Evolutionary conservation across 2,888 invertebrate species (phyloP), one percentile per base, ranked within the genome.

Genomic region (Calliopum simillimum): DNA sequence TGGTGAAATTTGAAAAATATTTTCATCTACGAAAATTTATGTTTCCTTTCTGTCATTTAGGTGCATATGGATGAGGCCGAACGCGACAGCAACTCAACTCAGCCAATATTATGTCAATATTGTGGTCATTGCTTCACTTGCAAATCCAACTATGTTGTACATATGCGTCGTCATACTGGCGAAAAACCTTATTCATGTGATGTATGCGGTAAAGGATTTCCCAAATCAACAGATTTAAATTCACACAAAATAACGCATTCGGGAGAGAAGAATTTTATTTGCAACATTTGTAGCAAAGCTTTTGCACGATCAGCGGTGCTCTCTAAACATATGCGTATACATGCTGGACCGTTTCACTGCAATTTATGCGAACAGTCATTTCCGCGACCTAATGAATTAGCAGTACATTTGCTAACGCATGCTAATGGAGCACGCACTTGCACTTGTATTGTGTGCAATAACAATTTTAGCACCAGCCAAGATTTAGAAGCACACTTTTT

Each of bases 51-150:
- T 33, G 33, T 33, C 8, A 3, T 61, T 4, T n/a, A 70, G 70
- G 75, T 74, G 6, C 76, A 76, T 62, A 73, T 74, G 14, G 72
- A 74, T 13, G 75, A 76, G 67, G 76, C 75, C 3, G 71, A 73
- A 8, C 70, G 73, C 4, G 73, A 71, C 6, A 71, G 8, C 2
- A 70, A 56, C 47, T 56, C 73, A 8, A 71, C 71, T 13, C 71
- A 71, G 43, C 68, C 71, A n/a, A 75, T 76, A 49, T 65, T 76
- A 0, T 76, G 76, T 59, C 75, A 75, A n/a, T 75, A 71, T 16
- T 76, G 76, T n/a, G 75, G 75, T n/a, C 71, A 75, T 14, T 74
- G 76, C 64, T 76, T 76, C 56, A 75, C 73, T 14, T 74, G 76
- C 44, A 75, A 75, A 64, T 76, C 76, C 1, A 76, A 76, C 55